Conservation (phyloP, 2,113 vertebrate species). For the Nematolebias whitei region DNA sequence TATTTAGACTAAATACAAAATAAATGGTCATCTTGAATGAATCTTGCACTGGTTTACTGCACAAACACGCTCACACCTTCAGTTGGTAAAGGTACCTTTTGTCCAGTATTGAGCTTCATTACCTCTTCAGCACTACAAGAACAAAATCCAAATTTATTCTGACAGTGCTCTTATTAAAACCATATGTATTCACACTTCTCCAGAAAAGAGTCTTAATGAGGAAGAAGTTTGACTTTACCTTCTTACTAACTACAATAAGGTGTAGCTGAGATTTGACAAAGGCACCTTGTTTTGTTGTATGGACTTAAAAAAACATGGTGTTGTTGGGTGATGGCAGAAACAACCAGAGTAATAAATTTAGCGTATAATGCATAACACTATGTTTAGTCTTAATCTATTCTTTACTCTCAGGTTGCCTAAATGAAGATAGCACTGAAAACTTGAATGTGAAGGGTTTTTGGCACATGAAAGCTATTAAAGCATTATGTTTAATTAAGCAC, state of each 20-base stretch:
- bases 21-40: slow-evolving; percentile 6
- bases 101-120: slow-evolving; percentile 61
- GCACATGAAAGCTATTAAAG: too few relatives aligned
- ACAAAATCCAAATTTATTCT: slow-evolving; percentile 69
- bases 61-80: slow-evolving; percentile 51
- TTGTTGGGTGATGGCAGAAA: background rate
- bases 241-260: slow-evolving; percentile 68
- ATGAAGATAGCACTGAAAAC: background rate
- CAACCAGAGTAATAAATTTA: background rate
- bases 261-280: slow-evolving; percentile 21
- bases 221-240: slow-evolving; percentile 63
- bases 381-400: background rate
- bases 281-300: slow-evolving; percentile 5
- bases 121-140: slow-evolving; percentile 69
- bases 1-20: background rate
- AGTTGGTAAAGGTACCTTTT: slow-evolving; percentile 51
- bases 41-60: slow-evolving; percentile 3
- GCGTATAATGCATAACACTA: background rate
- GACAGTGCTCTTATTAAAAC: slow-evolving; percentile 77
- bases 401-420: background rate
- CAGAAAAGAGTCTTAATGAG: slow-evolving; percentile 77
- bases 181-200: slow-evolving; percentile 70
- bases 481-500: too few relatives aligned
- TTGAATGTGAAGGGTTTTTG: background rate
- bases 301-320: background rate